A percentile compares a stretch with the other conserved stretches of the same genome.
Conservation (phyloP, 2,797 vertebrate genomes). For the Acomys russatus region DNA sequence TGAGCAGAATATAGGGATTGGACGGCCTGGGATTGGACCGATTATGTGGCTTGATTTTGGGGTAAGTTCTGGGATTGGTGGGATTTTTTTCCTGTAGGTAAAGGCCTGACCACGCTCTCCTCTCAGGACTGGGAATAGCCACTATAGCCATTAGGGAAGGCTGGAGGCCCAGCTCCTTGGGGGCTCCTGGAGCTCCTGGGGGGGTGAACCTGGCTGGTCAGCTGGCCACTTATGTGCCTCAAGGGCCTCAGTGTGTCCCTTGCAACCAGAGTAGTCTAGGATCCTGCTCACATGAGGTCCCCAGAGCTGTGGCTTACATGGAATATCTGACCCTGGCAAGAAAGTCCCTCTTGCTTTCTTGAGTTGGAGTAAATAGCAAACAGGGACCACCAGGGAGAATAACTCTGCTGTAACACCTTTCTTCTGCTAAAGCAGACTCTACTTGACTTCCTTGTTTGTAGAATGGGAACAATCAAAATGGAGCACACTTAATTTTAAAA, state of each 20-base stretch:
- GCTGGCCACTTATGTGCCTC: background rate
- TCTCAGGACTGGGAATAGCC: background rate
- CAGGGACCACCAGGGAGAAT: background rate
- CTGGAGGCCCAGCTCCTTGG: background rate
- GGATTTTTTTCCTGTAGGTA: background rate
- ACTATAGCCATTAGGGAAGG: background rate
- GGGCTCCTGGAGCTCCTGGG: background rate
- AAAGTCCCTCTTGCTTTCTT: background rate
- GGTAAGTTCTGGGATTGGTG: background rate
- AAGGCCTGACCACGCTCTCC: background rate
- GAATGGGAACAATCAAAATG: background rate
- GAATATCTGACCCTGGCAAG: background rate
- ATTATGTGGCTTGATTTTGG: background rate
- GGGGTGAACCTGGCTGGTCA: too few relatives aligned
- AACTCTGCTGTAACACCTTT: background rate
- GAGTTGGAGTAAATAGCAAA: background rate
- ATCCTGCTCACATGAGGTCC: background rate
- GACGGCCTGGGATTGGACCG: background rate
- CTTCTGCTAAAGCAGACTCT: background rate
- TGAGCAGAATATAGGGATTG: background rate
- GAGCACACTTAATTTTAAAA: background rate
- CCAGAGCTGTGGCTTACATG: background rate
- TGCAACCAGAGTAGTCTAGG: background rate
- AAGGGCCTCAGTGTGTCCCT: background rate
- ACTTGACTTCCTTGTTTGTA: background rate